These are phyloP conservation scores for Tricholauxania praeusta DNA, from an alignment of 2,888 invertebrate species.

Conservation along the genomic window DNA sequence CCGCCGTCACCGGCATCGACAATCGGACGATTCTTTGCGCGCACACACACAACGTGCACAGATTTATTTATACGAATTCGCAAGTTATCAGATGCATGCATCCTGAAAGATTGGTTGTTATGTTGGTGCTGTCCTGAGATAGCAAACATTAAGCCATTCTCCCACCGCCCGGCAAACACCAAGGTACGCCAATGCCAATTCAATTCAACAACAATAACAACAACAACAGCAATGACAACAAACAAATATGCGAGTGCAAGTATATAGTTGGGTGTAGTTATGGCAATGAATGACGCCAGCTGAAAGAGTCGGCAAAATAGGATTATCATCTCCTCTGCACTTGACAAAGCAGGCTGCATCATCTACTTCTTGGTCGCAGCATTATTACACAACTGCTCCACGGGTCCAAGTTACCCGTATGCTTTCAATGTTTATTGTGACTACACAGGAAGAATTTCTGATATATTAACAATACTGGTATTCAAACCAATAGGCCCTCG, in stretches of 20 bases:
- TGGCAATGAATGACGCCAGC: constrained; percentile 16
- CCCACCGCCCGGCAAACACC: neutral
- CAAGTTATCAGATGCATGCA: constrained; percentile 21
- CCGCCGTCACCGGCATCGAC: neutral
- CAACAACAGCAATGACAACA: neutral
- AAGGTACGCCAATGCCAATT: no score
- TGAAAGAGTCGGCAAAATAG: constrained; percentile 21
- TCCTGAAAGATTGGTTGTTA: neutral
- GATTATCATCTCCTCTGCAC: constrained; percentile 19
- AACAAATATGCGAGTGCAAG: neutral
- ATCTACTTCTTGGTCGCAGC: no score
- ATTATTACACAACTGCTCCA: no score
- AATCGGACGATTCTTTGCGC: no score
- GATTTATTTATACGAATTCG: constrained; percentile 19
- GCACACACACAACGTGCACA: neutral
- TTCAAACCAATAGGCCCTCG: no score
- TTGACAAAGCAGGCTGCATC: neutral
- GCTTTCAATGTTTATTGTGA: no score
- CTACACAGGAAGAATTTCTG: no score
- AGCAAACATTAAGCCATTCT: neutral
- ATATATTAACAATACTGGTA: no score
- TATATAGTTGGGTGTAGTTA: neutral
- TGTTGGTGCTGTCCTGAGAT: neutral
- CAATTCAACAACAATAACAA: neutral
- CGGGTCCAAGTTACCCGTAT: no score